Evolutionary conservation across 2,797 vertebrate species (phyloP).

Genomic region (Melanitta fusca): DNA sequence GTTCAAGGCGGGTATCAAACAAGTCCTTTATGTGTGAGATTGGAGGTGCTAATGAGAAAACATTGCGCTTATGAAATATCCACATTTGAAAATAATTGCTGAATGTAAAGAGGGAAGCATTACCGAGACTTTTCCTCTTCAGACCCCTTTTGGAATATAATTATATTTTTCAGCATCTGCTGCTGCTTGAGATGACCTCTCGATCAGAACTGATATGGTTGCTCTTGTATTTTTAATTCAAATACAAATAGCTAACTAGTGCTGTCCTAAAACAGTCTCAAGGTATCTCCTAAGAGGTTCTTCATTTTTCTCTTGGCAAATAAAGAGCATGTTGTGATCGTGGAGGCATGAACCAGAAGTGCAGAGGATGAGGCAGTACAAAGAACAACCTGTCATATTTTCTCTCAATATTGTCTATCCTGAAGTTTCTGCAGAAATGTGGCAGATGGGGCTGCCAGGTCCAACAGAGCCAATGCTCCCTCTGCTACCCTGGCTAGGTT

Average conservation of each 20-base stretch:
- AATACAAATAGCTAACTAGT: background rate
- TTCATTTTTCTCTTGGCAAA: background rate
- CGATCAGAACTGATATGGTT: background rate
- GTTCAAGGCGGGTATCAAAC: background rate
- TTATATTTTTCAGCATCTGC: background rate
- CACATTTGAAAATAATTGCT: background rate
- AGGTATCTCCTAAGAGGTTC: background rate
- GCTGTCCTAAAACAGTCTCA: background rate
- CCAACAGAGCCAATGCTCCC: background rate
- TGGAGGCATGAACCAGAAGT: background rate
- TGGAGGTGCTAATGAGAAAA: background rate
- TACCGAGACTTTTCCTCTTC: background rate
- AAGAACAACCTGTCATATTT: background rate
- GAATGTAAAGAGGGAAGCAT: background rate
- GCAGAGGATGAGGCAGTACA: background rate
- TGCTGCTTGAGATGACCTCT: background rate
- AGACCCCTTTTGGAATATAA: background rate
- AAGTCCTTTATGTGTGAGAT: background rate
- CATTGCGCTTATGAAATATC: background rate
- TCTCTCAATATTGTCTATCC: background rate
- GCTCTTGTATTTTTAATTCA: background rate
- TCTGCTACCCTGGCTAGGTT: background rate
- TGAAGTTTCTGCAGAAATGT: rapidly evolving
- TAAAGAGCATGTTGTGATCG: background rate
- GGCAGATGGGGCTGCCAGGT: background rate